Percentiles rank a stretch among this genome's conserved stretches.
These are phyloP conservation scores for Caenorhabditis elegans DNA, from an alignment of 1,140 invertebrate species.

Conservation along the genomic window WBcel235 BX284602.5:12222501-12223000, in stretches of 20 bases:
- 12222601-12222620: neutral
- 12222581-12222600: too few species aligned
- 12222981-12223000: too few species aligned
- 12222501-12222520: too few species aligned
- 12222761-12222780: neutral
- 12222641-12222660: neutral
- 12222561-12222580: neutral
- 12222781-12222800: neutral
- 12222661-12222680: neutral
- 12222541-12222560: neutral
- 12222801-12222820: neutral
- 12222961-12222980: too few species aligned
- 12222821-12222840: neutral
- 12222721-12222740: neutral
- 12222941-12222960: too few species aligned
- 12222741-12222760: neutral
- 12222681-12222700: too few species aligned
- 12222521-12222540: slow-evolving; percentile 20
- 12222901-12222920: slow-evolving; percentile 25
- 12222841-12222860: neutral
- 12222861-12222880: neutral
- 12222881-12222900: slow-evolving; percentile 7
- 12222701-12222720: neutral
- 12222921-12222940: neutral
- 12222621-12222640: slow-evolving; percentile 19